Evolutionary conservation across 2,888 invertebrate species (phyloP), one percentile per base, ranked within the genome.

Genomic region (Helicoverpa assulta): DNA sequence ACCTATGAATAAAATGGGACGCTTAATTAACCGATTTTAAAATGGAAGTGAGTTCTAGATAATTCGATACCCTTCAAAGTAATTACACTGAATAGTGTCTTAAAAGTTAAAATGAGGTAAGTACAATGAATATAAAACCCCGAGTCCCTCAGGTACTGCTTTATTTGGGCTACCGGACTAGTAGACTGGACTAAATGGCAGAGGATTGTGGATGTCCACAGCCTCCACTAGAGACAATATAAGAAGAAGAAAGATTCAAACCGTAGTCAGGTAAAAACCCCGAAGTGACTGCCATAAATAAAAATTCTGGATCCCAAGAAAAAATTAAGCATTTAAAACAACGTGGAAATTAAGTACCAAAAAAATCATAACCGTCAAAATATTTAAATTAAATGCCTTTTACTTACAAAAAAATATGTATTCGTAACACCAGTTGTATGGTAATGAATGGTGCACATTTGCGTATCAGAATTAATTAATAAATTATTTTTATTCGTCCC

Each of bases 391-490:
- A 60, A 64, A 57, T 10, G 21, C 51, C 43, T 67, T 51, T 29
- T 29, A 37, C 62, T 7, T 40, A 33, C 4, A 40, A 40, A 40
- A 40, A 40, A 33, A 43, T 67, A 63, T 58, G 51, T 26, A 73
- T 50, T 57, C 47, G 47, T 40, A 19, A 51, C 51, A 56, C 21
- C 73, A 57, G 66, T 64, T 74, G 67, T 78, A 73, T 76, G 68
- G 52, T 80, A 81, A 84, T 67, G 64, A 71, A 63, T 58, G 70
- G 59, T 75, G 72, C 78, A 77, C 59, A 78, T 82, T 82, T 72
- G 59, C 78, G 74, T 86, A 80, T 77, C 68, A 71, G 78, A 87
- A 85, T 86, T 78, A 78, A 84, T 86, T 66, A 71, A 78, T 79
- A 55, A 62, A 73, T 75, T 77, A 81, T 80, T 70, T 81, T 73